Conservation (phyloP, 2,888 invertebrate species). For the Lithophane socia region DNA sequence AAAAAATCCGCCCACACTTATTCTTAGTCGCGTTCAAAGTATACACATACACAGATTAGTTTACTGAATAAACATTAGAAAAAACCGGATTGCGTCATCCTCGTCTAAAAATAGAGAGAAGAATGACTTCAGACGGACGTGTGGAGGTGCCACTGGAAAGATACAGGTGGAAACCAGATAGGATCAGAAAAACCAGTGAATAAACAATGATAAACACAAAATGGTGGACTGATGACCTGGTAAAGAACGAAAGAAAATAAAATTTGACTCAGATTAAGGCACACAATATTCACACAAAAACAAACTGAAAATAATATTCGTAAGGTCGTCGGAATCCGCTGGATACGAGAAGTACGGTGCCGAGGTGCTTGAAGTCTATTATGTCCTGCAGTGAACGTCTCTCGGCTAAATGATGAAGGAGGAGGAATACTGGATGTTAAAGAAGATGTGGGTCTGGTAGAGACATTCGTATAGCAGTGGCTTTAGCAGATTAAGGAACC, state of each 20-base stretch:
- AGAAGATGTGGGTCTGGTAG: too few relatives aligned
- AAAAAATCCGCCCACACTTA: slow-evolving; percentile 43
- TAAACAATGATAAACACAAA: neutral
- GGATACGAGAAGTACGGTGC: neutral
- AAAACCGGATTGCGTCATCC: slow-evolving; percentile 55
- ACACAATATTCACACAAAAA: too few relatives aligned
- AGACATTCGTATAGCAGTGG: neutral
- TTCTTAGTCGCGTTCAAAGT: slow-evolving; percentile 45
- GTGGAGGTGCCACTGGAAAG: slow-evolving; percentile 36
- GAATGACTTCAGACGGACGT: slow-evolving; percentile 55
- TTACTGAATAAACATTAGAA: slow-evolving; percentile 42
- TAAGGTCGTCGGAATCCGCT: neutral
- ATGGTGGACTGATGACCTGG: neutral
- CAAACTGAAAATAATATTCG: too few relatives aligned
- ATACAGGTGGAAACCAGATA: slow-evolving; percentile 24
- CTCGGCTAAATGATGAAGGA: neutral
- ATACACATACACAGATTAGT: slow-evolving; percentile 24
- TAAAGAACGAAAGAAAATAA: too few relatives aligned
- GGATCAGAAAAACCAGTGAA: neutral
- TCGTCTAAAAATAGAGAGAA: slow-evolving; percentile 50
- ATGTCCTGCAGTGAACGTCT: too few relatives aligned
- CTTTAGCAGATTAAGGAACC: neutral
- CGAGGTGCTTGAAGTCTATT: neutral
- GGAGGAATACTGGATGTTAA: neutral
- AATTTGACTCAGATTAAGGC: too few relatives aligned